phyloP scores from a whole-genome alignment of 2,113 vertebrate genomes.

The Leiothrix lutea region DNA sequence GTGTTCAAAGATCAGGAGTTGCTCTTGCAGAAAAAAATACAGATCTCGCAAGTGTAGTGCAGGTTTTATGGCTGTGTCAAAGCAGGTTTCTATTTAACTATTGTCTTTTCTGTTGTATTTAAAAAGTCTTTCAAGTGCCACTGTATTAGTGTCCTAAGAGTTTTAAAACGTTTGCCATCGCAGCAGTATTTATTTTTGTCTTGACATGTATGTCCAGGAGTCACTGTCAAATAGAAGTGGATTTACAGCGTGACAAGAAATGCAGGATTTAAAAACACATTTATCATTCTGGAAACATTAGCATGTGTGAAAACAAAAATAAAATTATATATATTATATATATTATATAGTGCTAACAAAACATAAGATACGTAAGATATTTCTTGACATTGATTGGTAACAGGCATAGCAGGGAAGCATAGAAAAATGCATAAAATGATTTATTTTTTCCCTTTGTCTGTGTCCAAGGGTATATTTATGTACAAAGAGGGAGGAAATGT shows the following conservation, averaged over 20 bases:
- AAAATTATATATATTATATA: neutral
- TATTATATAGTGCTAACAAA: slow-evolving; percentile 33
- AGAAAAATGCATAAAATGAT: neutral
- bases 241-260: neutral
- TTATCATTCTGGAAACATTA: slow-evolving; percentile 18
- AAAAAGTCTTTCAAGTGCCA: slow-evolving; percentile 37
- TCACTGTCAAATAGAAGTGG: slow-evolving; percentile 29
- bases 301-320: slow-evolving; percentile 33
- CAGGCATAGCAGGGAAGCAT: neutral
- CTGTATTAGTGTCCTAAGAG: slow-evolving; percentile 17
- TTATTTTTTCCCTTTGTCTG: neutral
- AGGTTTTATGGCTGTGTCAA: neutral
- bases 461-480: neutral
- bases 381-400: neutral
- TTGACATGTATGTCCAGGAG: slow-evolving; percentile 14
- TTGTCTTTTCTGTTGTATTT: slow-evolving; percentile 42
- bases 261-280: slow-evolving; percentile 30
- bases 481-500: neutral
- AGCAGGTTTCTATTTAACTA: slow-evolving; percentile 34
- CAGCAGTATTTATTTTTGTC: slow-evolving; percentile 59
- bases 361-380: neutral
- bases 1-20: neutral
- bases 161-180: slow-evolving; percentile 18
- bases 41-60: neutral
- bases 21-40: neutral